phyloP scores from a whole-genome alignment of 2,888 invertebrate species.

The Noctua fimbriata region DNA sequence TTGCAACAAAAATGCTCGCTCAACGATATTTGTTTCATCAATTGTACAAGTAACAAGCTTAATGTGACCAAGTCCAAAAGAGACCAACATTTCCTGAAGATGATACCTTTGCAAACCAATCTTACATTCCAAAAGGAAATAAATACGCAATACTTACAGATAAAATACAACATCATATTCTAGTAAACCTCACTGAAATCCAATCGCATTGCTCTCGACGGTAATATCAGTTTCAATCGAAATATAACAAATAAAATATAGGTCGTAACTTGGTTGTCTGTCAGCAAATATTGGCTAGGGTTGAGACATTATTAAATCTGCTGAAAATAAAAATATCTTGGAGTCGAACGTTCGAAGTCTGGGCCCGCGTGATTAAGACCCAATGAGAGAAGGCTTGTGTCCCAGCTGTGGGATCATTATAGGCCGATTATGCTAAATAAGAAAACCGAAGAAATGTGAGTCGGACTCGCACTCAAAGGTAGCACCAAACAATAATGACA shows the following conservation, averaged over 20 bases:
- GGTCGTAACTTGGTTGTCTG: constrained; percentile 33
- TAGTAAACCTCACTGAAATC: constrained; percentile 24
- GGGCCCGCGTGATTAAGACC: neutral
- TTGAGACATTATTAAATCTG: neutral
- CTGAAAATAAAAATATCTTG: neutral
- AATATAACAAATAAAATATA: constrained; percentile 40
- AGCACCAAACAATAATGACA: too few relatives aligned
- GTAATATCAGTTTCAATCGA: constrained; percentile 37
- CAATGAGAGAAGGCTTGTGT: neutral
- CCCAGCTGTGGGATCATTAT: neutral
- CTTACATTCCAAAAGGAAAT: neutral
- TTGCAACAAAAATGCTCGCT: neutral
- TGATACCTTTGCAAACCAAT: neutral
- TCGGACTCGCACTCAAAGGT: too few relatives aligned
- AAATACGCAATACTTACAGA: constrained; percentile 14
- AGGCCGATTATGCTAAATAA: neutral
- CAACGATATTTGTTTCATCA: neutral
- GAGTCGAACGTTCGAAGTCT: neutral
- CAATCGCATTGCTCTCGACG: constrained; percentile 35
- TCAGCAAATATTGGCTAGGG: constrained; percentile 26
- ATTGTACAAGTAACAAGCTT: neutral
- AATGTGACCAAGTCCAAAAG: neutral
- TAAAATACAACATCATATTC: constrained; percentile 12
- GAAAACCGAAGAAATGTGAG: too few relatives aligned
- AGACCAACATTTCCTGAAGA: neutral